phyloP scores from a whole-genome alignment of 2,113 vertebrate genomes.

The Cairina moschata region DNA sequence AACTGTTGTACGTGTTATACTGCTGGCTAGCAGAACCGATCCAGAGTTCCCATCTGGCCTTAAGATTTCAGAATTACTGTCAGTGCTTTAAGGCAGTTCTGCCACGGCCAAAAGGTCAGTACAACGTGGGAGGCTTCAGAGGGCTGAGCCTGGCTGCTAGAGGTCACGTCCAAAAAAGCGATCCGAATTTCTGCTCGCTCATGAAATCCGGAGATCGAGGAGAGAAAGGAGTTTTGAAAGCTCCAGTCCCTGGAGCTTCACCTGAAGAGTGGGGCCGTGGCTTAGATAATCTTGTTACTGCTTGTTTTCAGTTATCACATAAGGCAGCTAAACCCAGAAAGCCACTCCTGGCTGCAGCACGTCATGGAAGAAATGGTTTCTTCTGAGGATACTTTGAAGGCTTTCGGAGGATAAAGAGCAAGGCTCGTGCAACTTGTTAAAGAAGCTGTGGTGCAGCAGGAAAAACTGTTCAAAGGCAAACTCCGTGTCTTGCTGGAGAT shows the following conservation, averaged over 20 bases:
- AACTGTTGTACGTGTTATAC: conserved; percentile 18
- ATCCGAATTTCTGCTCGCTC: neutral
- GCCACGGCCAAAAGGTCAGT: neutral
- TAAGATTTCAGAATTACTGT: conserved; percentile 16
- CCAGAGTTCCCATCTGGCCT: conserved; percentile 4
- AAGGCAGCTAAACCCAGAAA: neutral
- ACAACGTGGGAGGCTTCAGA: neutral
- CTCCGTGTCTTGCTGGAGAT: neutral
- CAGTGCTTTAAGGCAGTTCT: neutral
- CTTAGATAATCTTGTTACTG: neutral
- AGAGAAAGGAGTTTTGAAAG: neutral
- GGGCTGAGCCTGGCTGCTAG: neutral
- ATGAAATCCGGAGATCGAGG: neutral
- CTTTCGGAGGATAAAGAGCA: neutral
- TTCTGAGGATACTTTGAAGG: neutral
- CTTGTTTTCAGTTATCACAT: conserved; percentile 2
- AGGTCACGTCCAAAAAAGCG: neutral
- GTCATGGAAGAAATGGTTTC: neutral
- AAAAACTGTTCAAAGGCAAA: neutral
- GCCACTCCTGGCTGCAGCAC: neutral
- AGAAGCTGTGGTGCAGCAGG: neutral
- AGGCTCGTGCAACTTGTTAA: neutral
- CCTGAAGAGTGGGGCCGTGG: neutral
- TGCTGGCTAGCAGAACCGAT: neutral
- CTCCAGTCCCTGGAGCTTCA: neutral